Evolutionary conservation across 2,113 vertebrate genomes (phyloP).

Genomic region (Prunella fulvescens): DNA sequence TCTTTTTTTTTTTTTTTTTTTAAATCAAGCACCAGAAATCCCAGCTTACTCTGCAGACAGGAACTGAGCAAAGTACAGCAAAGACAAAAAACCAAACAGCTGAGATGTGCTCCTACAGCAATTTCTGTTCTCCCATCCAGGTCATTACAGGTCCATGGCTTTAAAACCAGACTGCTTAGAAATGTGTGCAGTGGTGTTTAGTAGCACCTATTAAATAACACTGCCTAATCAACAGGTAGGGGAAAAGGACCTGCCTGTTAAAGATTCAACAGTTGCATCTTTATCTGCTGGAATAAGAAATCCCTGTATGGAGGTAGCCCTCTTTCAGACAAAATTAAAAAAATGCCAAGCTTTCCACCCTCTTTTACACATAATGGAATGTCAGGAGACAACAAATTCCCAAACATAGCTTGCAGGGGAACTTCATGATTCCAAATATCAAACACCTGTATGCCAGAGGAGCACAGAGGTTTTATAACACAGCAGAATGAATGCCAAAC

Average conservation of each 20-base stretch:
- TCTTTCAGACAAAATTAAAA: background rate
- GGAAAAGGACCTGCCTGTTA: background rate
- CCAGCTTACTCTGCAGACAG: background rate
- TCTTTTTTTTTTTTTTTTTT: background rate
- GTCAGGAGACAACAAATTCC: background rate
- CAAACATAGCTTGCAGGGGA: background rate
- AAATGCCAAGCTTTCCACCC: background rate
- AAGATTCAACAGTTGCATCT: constrained; percentile 1
- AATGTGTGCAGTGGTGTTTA: background rate
- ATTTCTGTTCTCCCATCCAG: background rate
- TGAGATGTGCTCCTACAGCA: background rate
- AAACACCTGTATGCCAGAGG: background rate
- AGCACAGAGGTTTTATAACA: background rate
- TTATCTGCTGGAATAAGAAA: background rate
- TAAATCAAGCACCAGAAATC: background rate
- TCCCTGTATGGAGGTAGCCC: background rate
- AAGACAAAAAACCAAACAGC: background rate
- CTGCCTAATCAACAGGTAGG: background rate
- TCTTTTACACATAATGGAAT: background rate
- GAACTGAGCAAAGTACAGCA: background rate
- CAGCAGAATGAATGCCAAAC: background rate
- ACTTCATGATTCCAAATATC: background rate
- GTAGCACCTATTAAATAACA: constrained; percentile 34
- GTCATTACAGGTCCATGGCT: background rate
- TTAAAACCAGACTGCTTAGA: background rate